A percentile compares a stretch with the other conserved stretches of the same genome.
Evolutionary conservation across 1,140 invertebrate species (phyloP).

Genomic region (Doryteuthis pealeii): DNA sequence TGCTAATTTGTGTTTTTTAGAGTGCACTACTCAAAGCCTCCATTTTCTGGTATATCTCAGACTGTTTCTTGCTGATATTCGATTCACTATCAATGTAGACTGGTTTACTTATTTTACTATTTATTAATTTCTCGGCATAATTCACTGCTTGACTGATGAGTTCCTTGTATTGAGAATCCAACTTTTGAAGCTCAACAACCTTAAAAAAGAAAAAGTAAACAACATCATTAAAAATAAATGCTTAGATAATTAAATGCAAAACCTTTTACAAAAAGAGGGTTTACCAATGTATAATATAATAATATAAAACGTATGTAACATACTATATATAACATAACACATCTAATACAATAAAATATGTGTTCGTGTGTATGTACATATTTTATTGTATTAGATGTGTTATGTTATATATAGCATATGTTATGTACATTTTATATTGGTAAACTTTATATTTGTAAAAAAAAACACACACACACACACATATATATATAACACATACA

Average conservation of each 20-base stretch:
- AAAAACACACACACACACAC: too few relatives aligned
- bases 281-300: not conserved
- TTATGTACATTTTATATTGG: too few relatives aligned
- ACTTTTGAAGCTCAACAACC: slow-evolving; percentile 68
- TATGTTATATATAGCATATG: too few relatives aligned
- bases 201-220: slow-evolving; percentile 40
- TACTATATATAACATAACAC: too few relatives aligned
- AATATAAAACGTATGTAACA: too few relatives aligned
- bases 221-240: not conserved
- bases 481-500: too few relatives aligned
- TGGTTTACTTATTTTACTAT: slow-evolving; percentile 69
- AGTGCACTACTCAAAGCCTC: slow-evolving; percentile 58
- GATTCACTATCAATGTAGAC: slow-evolving; percentile 70
- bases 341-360: too few relatives aligned
- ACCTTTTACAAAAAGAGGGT: not conserved
- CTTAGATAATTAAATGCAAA: not conserved
- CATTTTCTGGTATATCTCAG: slow-evolving; percentile 71
- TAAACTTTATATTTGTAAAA: too few relatives aligned
- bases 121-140: slow-evolving; percentile 69
- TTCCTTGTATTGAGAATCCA: slow-evolving; percentile 64
- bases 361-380: too few relatives aligned
- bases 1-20: slow-evolving; percentile 17
- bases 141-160: slow-evolving; percentile 46
- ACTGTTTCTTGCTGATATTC: slow-evolving; percentile 67
- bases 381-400: too few relatives aligned